These are phyloP conservation scores for Perdix hodgsoniae DNA, from an alignment of 2,797 vertebrate species.

Conservation along the genomic window DNA sequence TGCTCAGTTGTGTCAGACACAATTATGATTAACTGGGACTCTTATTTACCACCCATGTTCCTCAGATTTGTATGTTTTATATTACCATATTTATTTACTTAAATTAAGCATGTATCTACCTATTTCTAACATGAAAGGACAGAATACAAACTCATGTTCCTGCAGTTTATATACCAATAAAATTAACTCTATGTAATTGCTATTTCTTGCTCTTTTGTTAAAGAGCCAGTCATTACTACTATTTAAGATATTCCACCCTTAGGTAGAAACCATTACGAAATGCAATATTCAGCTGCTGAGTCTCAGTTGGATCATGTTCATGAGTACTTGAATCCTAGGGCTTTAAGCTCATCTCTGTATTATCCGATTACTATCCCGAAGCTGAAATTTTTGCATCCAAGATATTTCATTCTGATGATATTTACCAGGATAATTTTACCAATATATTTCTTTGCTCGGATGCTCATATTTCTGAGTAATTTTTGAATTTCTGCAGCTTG, in stretches of 20 bases:
- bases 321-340: background rate
- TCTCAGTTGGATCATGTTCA: background rate
- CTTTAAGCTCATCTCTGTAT: background rate
- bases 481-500: background rate
- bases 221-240: background rate
- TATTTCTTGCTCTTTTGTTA: background rate
- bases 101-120: constrained; percentile 14
- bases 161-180: background rate
- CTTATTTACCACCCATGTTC: background rate
- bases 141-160: background rate
- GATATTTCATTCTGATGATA: background rate
- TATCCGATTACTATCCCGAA: background rate
- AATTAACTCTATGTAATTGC: background rate
- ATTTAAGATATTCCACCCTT: background rate
- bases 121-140: background rate
- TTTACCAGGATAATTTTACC: constrained; percentile 31
- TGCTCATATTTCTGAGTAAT: constrained; percentile 21
- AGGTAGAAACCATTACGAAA: background rate
- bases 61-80: background rate
- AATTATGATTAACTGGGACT: constrained; percentile 24
- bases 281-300: background rate
- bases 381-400: background rate
- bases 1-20: constrained; percentile 3
- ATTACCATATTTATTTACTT: constrained; percentile 45
- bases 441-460: constrained; percentile 4